Percentiles rank a stretch among this genome's conserved stretches.
phyloP scores from a whole-genome alignment of 2,113 vertebrate genomes.

The Chaetura pelagica region DNA sequence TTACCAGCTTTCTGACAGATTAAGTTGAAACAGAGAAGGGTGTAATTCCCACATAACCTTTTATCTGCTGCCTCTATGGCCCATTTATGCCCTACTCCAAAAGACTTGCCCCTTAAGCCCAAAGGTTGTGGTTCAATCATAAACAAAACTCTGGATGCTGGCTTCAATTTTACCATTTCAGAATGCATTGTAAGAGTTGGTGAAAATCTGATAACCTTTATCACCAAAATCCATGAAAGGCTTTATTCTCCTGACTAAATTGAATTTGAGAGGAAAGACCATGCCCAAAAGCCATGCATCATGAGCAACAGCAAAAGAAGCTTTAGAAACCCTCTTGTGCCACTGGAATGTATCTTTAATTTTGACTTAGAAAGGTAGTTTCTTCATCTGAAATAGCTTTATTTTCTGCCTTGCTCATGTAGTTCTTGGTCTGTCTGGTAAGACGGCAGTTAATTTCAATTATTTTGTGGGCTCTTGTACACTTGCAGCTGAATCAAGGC shows the following conservation, averaged over 20 bases:
- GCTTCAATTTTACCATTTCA: background rate
- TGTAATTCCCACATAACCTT: background rate
- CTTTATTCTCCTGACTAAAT: background rate
- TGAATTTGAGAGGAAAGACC: background rate
- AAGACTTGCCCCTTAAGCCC: background rate
- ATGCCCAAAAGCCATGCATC: rapidly evolving
- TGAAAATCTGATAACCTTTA: background rate
- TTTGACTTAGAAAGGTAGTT: background rate
- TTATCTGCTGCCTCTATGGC: background rate
- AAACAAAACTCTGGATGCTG: background rate
- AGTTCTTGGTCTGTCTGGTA: background rate
- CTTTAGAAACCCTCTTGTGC: background rate
- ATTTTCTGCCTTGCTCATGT: background rate
- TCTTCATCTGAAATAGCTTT: background rate
- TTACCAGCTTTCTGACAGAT: conserved; percentile 7
- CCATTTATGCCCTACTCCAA: background rate
- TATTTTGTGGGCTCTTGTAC: background rate
- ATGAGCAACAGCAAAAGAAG: background rate
- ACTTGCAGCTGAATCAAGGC: background rate
- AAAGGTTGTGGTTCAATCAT: background rate
- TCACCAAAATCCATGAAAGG: background rate
- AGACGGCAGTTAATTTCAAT: background rate
- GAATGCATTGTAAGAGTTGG: background rate
- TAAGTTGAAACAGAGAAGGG: background rate
- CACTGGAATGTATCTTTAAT: background rate